Percentiles rank a stretch among this genome's conserved stretches.
Evolutionary conservation across 2,888 invertebrate genomes (phyloP).

Genomic region (Yponomeuta malinellus): DNA sequence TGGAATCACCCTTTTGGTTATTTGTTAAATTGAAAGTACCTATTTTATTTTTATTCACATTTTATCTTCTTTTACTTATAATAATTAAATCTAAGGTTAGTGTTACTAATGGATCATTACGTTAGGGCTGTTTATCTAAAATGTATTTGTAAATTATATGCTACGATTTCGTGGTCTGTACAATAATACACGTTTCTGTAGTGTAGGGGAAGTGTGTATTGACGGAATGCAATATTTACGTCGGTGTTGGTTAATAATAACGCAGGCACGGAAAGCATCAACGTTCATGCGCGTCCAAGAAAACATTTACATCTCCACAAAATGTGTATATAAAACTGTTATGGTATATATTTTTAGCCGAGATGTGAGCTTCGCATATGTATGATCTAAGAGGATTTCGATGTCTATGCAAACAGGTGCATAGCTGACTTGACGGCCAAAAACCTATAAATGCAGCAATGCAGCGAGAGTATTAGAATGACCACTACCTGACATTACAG

Average conservation of each 20-base stretch:
- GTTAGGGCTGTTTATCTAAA: too few species aligned
- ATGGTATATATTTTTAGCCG: background rate
- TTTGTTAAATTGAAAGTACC: background rate
- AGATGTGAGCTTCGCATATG: background rate
- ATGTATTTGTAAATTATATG: too few species aligned
- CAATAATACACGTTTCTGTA: background rate
- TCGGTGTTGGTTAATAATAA: conserved; percentile 40
- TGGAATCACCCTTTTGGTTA: background rate
- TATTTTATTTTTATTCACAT: background rate
- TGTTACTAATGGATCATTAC: too few species aligned
- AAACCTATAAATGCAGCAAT: background rate
- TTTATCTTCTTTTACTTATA: too few species aligned
- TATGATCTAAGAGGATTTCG: background rate
- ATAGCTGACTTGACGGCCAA: background rate
- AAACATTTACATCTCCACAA: background rate
- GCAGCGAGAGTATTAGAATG: conserved; percentile 18
- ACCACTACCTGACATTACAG: too few species aligned
- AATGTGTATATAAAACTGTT: conserved; percentile 3
- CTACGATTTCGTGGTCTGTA: too few species aligned
- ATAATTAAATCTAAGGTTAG: too few species aligned
- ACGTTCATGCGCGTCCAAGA: conserved; percentile 13
- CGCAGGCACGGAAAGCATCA: background rate
- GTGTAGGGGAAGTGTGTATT: conserved; percentile 42
- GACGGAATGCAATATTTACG: conserved; percentile 75
- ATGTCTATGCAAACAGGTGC: background rate